Conservation (phyloP, 1,140 invertebrate genomes). For the Drosophila santomea region DNA sequence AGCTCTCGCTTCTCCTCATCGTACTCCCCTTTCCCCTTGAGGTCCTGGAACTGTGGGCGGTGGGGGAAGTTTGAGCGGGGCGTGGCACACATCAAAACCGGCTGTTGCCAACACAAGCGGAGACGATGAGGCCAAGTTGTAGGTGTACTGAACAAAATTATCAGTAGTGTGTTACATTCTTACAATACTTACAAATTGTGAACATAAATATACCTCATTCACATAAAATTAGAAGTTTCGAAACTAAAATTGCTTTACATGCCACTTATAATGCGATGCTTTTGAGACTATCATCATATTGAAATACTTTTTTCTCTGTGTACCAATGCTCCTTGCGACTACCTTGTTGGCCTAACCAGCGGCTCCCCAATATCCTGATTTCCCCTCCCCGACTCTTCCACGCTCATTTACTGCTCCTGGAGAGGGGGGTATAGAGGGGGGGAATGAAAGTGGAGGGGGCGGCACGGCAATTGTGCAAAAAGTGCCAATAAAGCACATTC, state of each 20-base stretch:
- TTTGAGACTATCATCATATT: no score
- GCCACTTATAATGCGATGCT: no score
- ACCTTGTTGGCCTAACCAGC: constrained; percentile 64
- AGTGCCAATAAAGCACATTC: constrained; percentile 83
- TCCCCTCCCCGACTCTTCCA: constrained; percentile 36
- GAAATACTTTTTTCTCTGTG: background rate
- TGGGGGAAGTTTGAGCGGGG: constrained; percentile 14
- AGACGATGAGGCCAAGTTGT: constrained; percentile 43
- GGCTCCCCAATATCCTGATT: constrained; percentile 20
- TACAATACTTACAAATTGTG: background rate
- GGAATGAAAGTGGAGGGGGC: constrained; percentile 9
- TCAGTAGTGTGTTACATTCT: background rate
- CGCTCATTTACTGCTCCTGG: constrained; percentile 71
- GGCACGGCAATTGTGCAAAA: constrained; percentile 77
- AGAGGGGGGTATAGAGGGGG: background rate
- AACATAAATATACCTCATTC: background rate
- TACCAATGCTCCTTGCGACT: constrained; percentile 37
- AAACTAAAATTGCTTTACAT: no score
- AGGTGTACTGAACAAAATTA: constrained; percentile 14
- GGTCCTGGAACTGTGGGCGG: constrained; percentile 12
- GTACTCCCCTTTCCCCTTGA: constrained; percentile 6
- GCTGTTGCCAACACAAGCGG: constrained; percentile 68
- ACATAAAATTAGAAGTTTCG: background rate
- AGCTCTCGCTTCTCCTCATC: constrained; percentile 31
- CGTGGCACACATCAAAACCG: constrained; percentile 68